Evolutionary conservation across 2,888 invertebrate genomes (phyloP).

Genomic region (Sphaerolaimus hirsutus): DNA sequence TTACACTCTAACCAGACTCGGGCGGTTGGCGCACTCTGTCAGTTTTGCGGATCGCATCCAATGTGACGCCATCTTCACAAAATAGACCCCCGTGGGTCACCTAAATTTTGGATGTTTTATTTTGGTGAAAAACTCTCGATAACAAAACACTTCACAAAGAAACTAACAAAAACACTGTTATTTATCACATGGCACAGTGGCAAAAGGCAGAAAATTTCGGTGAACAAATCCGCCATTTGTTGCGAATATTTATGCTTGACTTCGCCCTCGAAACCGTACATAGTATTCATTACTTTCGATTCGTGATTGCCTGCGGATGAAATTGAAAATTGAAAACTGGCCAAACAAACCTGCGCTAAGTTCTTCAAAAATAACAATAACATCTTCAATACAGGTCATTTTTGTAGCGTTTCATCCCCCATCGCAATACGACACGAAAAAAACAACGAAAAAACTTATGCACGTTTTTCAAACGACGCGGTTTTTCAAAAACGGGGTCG

Average conservation of each 20-base stretch:
- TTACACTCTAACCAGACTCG: constrained; percentile 46
- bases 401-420: too few relatives aligned
- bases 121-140: too few relatives aligned
- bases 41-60: constrained; percentile 64
- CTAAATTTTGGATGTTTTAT: too few relatives aligned
- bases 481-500: too few relatives aligned
- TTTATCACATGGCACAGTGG: constrained; percentile 88
- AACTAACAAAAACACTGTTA: constrained; percentile 42
- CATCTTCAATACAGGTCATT: too few relatives aligned
- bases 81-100: constrained; percentile 97
- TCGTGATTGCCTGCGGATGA: constrained; percentile 93
- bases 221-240: constrained; percentile 88
- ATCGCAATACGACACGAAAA: too few relatives aligned
- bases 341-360: too few relatives aligned
- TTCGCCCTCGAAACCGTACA: constrained; percentile 98
- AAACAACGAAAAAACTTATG: too few relatives aligned
- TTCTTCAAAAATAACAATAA: too few relatives aligned
- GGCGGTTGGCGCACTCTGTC: constrained; percentile 88
- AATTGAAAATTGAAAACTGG: too few relatives aligned
- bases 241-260: constrained; percentile 72
- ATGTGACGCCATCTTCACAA: constrained; percentile 66
- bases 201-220: constrained; percentile 91
- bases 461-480: too few relatives aligned
- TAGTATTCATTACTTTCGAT: constrained; percentile 87
- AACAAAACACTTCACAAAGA: not conserved